Base-by-base conservation (phyloP, 2,113 vertebrate genomes). In the Ivindomyrus marchei region DNA sequence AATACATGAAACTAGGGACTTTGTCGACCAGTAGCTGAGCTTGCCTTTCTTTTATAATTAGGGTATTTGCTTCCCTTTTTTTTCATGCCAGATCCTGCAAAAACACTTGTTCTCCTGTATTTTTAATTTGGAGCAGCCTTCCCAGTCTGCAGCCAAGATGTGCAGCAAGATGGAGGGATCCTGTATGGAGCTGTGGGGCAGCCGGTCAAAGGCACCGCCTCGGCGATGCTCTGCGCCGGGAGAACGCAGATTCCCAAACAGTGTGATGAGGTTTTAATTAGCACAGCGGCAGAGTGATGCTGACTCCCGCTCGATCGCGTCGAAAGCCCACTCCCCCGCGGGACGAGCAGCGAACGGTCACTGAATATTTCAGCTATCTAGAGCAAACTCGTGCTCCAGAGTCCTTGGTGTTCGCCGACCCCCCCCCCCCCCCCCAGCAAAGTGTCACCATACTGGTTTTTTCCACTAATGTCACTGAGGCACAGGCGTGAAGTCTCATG, bases 241-340 rank as follows among this genome's bases (percentile, higher is more conserved):
- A n/a, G 45, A 86, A 13, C 3, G n/a, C 84, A 6, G 21, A 13
- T 86, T 17, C 84, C 24, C 84, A 86, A 86, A 50, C 84, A 15
- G 17, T 13, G 46, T 86, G 84, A 86, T 46, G 31, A 80, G 74
- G 47, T 31, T 86, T 86, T 86, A 86, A 86, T 86, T 86, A 86
- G 47, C 21, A 47, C n/a, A 24, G 45, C 47, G 1, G 24, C n/a
- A 6, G 46, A 49, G n/a, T 10, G 45, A 50, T 31, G 47, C 45
- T 49, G n/a, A 86, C 2, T 39, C 4, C 4, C 10, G 24, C 47
- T n/a, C 21, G 47, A 86, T 47, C 0, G 9, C 49, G 47, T 27
- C 10, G 21, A 27, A 47, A 86, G n/a, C 13, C 4, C 46, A 4
- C 45, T 11, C 24, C 47, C 39, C 84, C 13, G 31, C 3, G 4